Percentiles rank a stretch among this genome's conserved stretches.
These are phyloP conservation scores for Idris sp. DNA, from an alignment of 1,140 invertebrate genomes.

Conservation along the genomic window DNA sequence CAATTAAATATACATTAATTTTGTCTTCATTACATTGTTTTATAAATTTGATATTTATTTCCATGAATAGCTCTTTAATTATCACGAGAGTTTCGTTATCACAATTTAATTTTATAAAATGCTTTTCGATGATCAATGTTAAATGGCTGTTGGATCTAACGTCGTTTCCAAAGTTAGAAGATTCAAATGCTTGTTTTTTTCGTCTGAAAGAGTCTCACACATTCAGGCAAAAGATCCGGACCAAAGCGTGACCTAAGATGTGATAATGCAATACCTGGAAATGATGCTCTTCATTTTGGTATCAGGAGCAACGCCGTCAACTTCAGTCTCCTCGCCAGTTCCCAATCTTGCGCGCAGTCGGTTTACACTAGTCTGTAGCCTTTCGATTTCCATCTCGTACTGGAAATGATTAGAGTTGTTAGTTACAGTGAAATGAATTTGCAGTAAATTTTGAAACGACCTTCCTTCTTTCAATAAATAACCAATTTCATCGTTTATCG, in stretches of 20 bases:
- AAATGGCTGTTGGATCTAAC: constrained; percentile 23
- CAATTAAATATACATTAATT: constrained; percentile 77
- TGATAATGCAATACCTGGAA: constrained; percentile 81
- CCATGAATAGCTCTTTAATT: no score
- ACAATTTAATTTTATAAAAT: no score
- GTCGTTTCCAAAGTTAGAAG: constrained; percentile 16
- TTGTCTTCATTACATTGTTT: constrained; percentile 18
- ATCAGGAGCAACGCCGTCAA: constrained; percentile 80
- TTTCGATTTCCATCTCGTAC: constrained; percentile 88
- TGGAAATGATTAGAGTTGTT: constrained; percentile 75
- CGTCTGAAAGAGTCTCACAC: constrained; percentile 65
- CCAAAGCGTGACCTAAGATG: constrained; percentile 59
- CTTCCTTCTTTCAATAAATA: constrained; percentile 1
- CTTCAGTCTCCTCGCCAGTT: constrained; percentile 77
- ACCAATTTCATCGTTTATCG: constrained; percentile 35
- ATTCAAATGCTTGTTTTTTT: no score
- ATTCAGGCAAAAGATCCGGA: constrained; percentile 70
- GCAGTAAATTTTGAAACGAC: constrained; percentile 43
- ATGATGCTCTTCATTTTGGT: constrained; percentile 90
- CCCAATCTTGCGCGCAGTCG: constrained; percentile 80
- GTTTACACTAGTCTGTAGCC: constrained; percentile 87
- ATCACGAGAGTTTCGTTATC: no score
- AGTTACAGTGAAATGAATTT: constrained; percentile 70
- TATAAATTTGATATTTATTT: constrained; percentile 1
- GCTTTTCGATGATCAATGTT: constrained; percentile 21